Evolutionary conservation across 2,113 vertebrate genomes (phyloP).

Genomic region (Macroglossus sobrinus): DNA sequence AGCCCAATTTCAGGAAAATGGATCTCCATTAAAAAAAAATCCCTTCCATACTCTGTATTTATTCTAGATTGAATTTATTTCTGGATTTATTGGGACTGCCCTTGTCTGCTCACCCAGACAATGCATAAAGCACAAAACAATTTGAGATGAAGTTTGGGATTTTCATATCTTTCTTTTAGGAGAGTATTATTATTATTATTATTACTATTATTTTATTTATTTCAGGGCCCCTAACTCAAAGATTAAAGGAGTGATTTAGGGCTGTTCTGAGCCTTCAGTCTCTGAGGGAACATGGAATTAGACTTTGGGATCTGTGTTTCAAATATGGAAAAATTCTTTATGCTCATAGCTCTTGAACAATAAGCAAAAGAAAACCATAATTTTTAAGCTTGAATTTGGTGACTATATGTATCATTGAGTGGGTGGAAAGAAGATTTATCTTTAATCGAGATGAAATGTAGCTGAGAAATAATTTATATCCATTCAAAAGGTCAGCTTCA

Average conservation of each 20-base stretch:
- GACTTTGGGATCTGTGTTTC: not conserved
- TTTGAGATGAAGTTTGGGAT: not conserved
- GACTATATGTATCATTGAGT: not conserved
- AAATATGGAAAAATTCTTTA: not conserved
- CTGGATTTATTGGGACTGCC: not conserved
- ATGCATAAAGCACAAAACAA: not conserved
- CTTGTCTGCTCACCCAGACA: not conserved
- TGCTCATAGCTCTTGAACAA: not conserved
- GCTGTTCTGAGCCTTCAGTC: not conserved
- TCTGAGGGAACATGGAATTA: not conserved
- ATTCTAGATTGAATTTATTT: not conserved
- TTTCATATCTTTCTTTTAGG: not conserved
- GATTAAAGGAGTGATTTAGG: not conserved
- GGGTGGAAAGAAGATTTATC: not conserved
- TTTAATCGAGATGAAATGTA: not conserved
- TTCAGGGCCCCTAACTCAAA: not conserved
- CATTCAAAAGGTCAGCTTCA: not conserved
- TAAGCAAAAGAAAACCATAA: not conserved
- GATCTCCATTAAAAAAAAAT: not conserved
- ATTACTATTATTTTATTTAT: not conserved
- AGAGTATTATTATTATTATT: not conserved
- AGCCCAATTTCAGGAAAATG: not conserved
- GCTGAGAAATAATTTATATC: not conserved
- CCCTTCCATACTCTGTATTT: not conserved
- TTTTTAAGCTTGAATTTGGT: not conserved